Evolutionary conservation across 2,113 vertebrate genomes (phyloP), one percentile per base, ranked within the genome.

Genomic region (Dendrocopos noguchii): DNA sequence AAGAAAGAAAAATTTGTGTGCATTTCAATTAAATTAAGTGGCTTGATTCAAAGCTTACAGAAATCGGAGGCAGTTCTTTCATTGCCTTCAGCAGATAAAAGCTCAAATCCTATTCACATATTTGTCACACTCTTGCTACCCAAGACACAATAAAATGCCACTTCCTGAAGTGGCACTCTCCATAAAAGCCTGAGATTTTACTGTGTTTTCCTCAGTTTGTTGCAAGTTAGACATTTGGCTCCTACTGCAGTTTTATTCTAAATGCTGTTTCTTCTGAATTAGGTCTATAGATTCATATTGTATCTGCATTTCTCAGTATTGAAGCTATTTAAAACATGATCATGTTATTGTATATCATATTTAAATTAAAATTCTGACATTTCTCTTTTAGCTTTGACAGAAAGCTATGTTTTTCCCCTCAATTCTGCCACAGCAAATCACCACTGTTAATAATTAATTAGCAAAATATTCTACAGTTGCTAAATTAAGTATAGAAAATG

Each of bases 371-470:
- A 85, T 77, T 68, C 73, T 74, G 80, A 85, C 33, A 28, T 83
- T 91, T 80, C 56, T 83, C 52, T 85, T 92, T 91, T 80, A 59
- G 52, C 76, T 93, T 80, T 95, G 85, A 74, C 53, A 91, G 76
- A 95, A 88, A 91, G 70, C 36, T 72, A 70, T 89, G 61, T 64
- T 91, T 93, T 94, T 63, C 76, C 65, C 39, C 53, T 93, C 68
- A 83, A 53, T 88, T 90, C 88, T 91, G 31, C 83, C 77, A 81
- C 90, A 77, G 93, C 53, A 94, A 94, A 95, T 88, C 91, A 91
- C 85, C 50, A 96, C 44, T 80, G 88, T 81, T 91, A 95, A 91
- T 84, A 94, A 96, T 95, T 93, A 95, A 96, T 94, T 95, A 95
- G 65, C 76, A 93, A 95, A 96, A 94, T 86, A 96, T 83, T 93